A percentile compares a stretch with the other conserved stretches of the same genome.
phyloP scores from a whole-genome alignment of 2,113 vertebrate genomes.

The Eleginops maclovinus region DNA sequence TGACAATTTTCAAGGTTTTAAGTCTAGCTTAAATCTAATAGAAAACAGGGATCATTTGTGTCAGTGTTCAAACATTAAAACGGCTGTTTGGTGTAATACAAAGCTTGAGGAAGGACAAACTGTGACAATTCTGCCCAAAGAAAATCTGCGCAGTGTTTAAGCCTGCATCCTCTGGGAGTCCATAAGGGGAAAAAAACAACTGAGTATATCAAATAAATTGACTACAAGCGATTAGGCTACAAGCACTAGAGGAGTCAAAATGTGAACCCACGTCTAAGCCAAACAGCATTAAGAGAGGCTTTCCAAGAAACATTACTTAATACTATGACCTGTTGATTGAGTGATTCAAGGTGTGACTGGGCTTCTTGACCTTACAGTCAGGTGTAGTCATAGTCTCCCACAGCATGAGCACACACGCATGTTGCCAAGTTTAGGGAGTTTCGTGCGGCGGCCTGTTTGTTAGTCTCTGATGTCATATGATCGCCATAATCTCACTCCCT shows the following conservation, averaged over 20 bases:
- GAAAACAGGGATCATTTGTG: background rate
- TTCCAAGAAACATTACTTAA: slow-evolving; percentile 15
- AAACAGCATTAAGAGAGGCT: background rate
- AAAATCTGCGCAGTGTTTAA: background rate
- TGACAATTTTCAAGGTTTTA: background rate
- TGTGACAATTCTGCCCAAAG: background rate
- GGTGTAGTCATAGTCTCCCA: slow-evolving; percentile 62
- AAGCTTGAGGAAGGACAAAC: background rate
- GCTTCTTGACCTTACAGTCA: slow-evolving; percentile 52
- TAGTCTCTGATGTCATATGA: slow-evolving; percentile 55
- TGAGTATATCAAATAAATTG: background rate
- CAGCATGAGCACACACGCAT: slow-evolving; percentile 46
- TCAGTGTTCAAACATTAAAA: background rate
- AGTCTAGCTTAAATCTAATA: background rate
- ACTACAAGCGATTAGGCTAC: background rate
- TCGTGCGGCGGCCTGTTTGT: slow-evolving; percentile 66
- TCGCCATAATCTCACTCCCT: slow-evolving; percentile 28
- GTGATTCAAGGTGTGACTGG: slow-evolving; percentile 74
- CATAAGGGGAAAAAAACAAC: background rate
- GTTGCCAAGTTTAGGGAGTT: slow-evolving; percentile 63
- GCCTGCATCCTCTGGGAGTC: background rate
- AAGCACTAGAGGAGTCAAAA: background rate
- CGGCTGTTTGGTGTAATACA: background rate
- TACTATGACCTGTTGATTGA: slow-evolving; percentile 11
- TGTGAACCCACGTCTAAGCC: background rate